Percentiles rank a stretch among this genome's conserved stretches.
These are phyloP conservation scores for Rousettus leschenaultii DNA, from an alignment of 2,113 vertebrate species.

Conservation along the genomic window DNA sequence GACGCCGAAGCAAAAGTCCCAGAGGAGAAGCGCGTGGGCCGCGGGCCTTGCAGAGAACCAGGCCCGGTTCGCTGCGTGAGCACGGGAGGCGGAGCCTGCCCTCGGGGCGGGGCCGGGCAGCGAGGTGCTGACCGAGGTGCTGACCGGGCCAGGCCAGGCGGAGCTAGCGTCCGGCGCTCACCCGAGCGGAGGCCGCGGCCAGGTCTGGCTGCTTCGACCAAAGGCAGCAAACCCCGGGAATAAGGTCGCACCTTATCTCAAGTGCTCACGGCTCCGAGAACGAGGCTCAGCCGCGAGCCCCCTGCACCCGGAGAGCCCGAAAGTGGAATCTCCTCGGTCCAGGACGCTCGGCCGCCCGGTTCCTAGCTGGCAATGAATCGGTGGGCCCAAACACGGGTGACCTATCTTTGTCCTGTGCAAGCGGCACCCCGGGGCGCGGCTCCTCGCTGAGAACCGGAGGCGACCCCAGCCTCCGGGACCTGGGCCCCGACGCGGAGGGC, in stretches of 20 bases:
- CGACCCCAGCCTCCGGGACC: not conserved
- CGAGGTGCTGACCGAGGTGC: too few species aligned
- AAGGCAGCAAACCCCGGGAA: too few species aligned
- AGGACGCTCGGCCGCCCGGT: not conserved
- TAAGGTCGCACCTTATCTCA: not conserved
- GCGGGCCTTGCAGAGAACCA: not conserved
- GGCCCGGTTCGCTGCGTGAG: too few species aligned
- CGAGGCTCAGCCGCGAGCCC: not conserved
- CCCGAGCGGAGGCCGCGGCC: not conserved
- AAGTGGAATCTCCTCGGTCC: not conserved
- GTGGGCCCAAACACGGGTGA: not conserved
- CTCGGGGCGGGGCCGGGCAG: too few species aligned
- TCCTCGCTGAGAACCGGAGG: not conserved
- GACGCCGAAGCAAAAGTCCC: not conserved
- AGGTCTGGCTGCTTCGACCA: too few species aligned
- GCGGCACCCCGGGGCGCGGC: not conserved
- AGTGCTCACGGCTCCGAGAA: not conserved
- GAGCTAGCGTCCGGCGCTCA: not conserved
- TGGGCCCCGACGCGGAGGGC: too few species aligned
- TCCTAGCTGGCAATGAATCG: not conserved
- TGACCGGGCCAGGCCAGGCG: accelerated
- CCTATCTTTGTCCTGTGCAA: not conserved
- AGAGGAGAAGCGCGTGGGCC: not conserved
- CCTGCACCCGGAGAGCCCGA: not conserved
- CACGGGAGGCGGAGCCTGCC: too few species aligned